These are phyloP conservation scores for Formica selysi DNA, from an alignment of 1,140 invertebrate genomes.

Conservation along the genomic window DNA sequence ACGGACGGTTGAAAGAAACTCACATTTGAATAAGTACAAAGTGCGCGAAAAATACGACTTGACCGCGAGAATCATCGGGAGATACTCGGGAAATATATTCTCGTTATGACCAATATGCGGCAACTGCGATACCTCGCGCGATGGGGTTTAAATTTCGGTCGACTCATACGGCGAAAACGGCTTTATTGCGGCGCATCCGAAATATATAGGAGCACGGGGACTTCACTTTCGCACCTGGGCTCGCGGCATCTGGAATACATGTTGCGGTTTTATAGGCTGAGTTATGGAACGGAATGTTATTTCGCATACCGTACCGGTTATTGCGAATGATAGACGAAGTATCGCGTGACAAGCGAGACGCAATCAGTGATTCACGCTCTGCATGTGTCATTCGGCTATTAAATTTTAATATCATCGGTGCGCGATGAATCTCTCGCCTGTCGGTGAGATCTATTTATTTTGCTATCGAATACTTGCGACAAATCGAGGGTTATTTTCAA, in stretches of 20 bases:
- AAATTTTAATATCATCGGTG: constrained; percentile 54
- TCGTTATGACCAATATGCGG: constrained; percentile 24
- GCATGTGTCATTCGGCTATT: constrained; percentile 53
- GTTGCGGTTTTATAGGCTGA: constrained; percentile 30
- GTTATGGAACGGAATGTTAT: constrained; percentile 45
- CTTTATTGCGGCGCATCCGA: constrained; percentile 32
- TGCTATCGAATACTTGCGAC: neutral
- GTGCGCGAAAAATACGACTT: constrained; percentile 8
- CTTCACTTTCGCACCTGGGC: constrained; percentile 43
- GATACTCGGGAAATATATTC: neutral
- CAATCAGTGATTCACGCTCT: constrained; percentile 27
- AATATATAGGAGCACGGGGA: constrained; percentile 22
- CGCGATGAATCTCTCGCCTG: constrained; percentile 31
- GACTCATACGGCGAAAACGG: constrained; percentile 42
- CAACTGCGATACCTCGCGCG: neutral
- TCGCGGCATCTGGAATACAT: neutral
- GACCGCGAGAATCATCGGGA: constrained; percentile 8
- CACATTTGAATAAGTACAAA: neutral
- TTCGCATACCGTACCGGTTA: constrained; percentile 39
- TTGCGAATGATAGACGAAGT: neutral
- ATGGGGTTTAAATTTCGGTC: constrained; percentile 28
- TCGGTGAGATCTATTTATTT: neutral
- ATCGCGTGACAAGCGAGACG: neutral
- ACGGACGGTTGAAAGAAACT: neutral
- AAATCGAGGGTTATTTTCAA: neutral